phyloP scores from a whole-genome alignment of 2,113 vertebrate species.

The Piprites chloris region DNA sequence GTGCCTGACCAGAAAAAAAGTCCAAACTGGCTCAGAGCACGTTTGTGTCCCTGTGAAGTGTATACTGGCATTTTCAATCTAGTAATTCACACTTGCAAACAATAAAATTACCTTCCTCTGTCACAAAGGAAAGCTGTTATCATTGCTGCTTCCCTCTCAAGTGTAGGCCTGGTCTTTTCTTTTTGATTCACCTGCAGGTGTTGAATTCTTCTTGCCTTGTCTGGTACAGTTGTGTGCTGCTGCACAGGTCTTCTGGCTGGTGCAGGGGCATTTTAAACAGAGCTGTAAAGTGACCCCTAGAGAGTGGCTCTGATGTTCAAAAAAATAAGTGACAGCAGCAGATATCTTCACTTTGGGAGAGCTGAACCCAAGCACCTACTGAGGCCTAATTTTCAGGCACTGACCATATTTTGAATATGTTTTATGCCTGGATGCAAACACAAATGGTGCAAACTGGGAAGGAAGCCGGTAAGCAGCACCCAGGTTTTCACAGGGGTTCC shows the following conservation, averaged over 20 bases:
- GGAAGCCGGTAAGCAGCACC: not conserved
- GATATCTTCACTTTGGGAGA: not conserved
- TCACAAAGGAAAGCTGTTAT: not conserved
- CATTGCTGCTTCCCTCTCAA: not conserved
- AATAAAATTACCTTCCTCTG: conserved; percentile 14
- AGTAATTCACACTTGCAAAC: conserved; percentile 20
- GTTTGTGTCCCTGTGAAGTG: not conserved
- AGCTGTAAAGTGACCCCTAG: not conserved
- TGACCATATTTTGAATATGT: not conserved
- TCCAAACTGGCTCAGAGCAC: not conserved
- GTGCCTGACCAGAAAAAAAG: not conserved
- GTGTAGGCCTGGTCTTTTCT: not conserved
- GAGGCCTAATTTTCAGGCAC: not conserved
- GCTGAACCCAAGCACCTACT: not conserved
- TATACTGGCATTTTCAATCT: not conserved
- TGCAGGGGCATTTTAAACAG: not conserved
- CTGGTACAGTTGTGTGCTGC: not conserved
- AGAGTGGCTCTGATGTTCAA: not conserved
- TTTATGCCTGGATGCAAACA: not conserved
- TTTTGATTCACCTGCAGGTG: not conserved
- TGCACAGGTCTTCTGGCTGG: not conserved
- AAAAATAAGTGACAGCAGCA: not conserved
- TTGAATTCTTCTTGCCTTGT: not conserved
- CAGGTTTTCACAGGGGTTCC: not conserved
- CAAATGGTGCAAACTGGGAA: not conserved